Conservation (phyloP, 2,888 invertebrate genomes). For the Drosophila anomalata region DNA sequence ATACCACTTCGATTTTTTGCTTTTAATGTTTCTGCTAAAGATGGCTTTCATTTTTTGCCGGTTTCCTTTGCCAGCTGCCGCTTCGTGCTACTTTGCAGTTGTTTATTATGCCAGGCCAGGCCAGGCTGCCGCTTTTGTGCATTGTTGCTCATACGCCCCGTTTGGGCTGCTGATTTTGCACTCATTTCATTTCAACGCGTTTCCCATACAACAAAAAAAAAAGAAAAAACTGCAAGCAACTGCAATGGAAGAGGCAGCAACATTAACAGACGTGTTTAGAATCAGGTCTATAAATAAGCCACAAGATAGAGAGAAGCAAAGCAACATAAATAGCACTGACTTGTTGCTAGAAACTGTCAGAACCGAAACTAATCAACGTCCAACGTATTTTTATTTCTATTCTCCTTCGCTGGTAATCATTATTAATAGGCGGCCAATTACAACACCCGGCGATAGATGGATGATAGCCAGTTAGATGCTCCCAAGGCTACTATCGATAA, state of each 20-base stretch:
- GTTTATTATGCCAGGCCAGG: constrained; percentile 54
- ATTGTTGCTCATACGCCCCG: constrained; percentile 72
- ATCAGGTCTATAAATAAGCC: constrained; percentile 71
- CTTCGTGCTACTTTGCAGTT: constrained; percentile 52
- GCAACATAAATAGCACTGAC: constrained; percentile 68
- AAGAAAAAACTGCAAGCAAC: constrained; percentile 7
- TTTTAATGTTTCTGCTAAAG: neutral
- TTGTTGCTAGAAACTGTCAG: constrained; percentile 68
- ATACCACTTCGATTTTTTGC: constrained; percentile 11
- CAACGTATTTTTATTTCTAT: constrained; percentile 33
- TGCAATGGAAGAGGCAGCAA: constrained; percentile 17
- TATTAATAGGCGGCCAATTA: constrained; percentile 73
- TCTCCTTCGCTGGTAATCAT: constrained; percentile 67
- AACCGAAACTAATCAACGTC: constrained; percentile 62
- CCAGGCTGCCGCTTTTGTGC: constrained; percentile 41
- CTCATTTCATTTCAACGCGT: constrained; percentile 59
- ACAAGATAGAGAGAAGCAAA: constrained; percentile 38
- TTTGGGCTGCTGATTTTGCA: constrained; percentile 51
- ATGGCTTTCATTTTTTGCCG: constrained; percentile 15
- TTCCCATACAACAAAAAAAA: constrained; percentile 23
- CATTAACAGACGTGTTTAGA: constrained; percentile 61
- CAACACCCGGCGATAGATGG: constrained; percentile 53
- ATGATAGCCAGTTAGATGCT: constrained; percentile 18
- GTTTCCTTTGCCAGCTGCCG: constrained; percentile 23
- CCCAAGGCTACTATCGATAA: constrained; percentile 38